Conservation (phyloP, 2,888 invertebrate genomes). For the Schrankia costaestrigalis region DNA sequence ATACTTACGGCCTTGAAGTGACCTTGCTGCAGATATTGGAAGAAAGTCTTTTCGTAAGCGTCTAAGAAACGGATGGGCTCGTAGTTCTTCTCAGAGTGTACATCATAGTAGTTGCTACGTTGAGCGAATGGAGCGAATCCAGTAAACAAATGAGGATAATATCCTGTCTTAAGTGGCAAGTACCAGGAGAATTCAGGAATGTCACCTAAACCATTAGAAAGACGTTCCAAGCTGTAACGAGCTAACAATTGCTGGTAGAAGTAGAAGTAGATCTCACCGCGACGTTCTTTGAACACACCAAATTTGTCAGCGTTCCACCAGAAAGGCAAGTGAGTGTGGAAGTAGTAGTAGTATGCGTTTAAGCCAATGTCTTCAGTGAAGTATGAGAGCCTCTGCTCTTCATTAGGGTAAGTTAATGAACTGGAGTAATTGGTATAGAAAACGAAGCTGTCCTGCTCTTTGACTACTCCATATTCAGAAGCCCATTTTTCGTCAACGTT, state of each 20-base stretch:
- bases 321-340: constrained; percentile 82
- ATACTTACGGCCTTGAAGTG: constrained; percentile 79
- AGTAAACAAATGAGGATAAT: constrained; percentile 42
- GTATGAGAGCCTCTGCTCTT: constrained; percentile 82
- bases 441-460: constrained; percentile 61
- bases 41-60: constrained; percentile 78
- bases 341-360: constrained; percentile 84
- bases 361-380: constrained; percentile 86
- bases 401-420: constrained; percentile 68
- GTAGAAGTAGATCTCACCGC: constrained; percentile 84
- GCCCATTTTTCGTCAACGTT: background rate
- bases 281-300: constrained; percentile 72
- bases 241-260: constrained; percentile 84
- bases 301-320: constrained; percentile 81
- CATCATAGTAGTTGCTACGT: constrained; percentile 81
- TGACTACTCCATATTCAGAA: constrained; percentile 23
- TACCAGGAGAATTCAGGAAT: constrained; percentile 83
- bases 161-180: constrained; percentile 73
- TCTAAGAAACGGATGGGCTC: constrained; percentile 79
- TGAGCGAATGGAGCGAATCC: constrained; percentile 73
- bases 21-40: constrained; percentile 75
- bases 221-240: constrained; percentile 85
- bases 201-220: constrained; percentile 82
- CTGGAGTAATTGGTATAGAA: constrained; percentile 82
- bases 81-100: constrained; percentile 69